Conservation (phyloP, 2,797 vertebrate species). For the Scleropages formosus region DNA sequence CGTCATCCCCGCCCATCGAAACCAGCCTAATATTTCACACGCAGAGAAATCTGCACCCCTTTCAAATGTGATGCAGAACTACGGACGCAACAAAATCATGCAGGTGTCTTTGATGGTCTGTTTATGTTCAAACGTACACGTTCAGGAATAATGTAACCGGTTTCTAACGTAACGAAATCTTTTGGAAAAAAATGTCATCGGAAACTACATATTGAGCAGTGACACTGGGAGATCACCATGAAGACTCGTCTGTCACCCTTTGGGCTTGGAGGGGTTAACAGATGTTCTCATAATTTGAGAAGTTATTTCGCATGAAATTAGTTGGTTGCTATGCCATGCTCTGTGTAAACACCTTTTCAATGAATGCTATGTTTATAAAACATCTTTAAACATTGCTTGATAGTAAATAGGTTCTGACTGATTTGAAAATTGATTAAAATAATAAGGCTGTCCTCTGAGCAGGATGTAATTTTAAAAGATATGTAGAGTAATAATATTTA, state of each 20-base stretch:
- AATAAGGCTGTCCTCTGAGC: too few species aligned
- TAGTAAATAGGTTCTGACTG: too few species aligned
- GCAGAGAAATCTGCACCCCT: conserved; percentile 28
- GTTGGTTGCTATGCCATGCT: neutral
- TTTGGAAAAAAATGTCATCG: too few species aligned
- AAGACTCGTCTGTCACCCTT: neutral
- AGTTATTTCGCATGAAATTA: neutral
- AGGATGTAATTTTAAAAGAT: too few species aligned
- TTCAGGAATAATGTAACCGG: conserved; percentile 9
- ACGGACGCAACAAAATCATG: conserved; percentile 16
- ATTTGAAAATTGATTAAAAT: too few species aligned
- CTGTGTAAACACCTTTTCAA: neutral
- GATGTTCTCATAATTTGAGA: neutral
- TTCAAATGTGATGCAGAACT: neutral
- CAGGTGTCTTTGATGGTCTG: conserved; percentile 2
- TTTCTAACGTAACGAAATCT: too few species aligned
- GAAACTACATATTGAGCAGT: neutral
- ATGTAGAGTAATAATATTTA: too few species aligned
- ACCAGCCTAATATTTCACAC: neutral
- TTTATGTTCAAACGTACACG: neutral
- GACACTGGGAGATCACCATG: neutral
- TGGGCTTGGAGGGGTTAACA: neutral
- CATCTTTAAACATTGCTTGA: too few species aligned
- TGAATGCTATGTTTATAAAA: neutral
- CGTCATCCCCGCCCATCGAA: neutral